Percentiles rank a stretch among this genome's conserved stretches.
These are phyloP conservation scores for Corythaixoides concolor DNA, from an alignment of 2,113 vertebrate species.

Conservation along the genomic window DNA sequence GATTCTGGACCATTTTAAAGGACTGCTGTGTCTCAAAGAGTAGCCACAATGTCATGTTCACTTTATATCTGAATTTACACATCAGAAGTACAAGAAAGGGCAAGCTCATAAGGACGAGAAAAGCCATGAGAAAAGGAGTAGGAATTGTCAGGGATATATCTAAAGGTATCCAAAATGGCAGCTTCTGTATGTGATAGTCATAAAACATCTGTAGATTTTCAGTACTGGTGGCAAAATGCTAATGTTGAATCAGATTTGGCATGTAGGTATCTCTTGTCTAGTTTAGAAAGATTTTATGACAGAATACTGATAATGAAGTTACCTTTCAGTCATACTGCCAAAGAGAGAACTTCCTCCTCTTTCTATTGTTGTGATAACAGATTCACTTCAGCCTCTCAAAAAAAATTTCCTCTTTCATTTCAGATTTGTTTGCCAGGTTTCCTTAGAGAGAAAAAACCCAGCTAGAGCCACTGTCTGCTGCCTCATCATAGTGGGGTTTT, in stretches of 20 bases:
- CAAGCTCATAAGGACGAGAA: not conserved
- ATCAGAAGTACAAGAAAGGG: not conserved
- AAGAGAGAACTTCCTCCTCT: not conserved
- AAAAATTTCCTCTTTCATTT: not conserved
- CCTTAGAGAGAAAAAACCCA: not conserved
- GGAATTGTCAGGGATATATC: not conserved
- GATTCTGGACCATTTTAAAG: not conserved
- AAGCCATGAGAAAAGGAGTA: not conserved
- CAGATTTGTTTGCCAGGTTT: not conserved
- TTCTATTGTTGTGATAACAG: not conserved
- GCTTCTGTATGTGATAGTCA: not conserved
- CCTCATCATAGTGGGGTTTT: not conserved
- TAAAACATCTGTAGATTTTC: not conserved
- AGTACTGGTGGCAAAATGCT: not conserved
- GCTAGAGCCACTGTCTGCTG: not conserved
- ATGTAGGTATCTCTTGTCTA: not conserved
- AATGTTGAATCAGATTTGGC: not conserved
- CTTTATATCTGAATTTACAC: not conserved
- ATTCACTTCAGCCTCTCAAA: not conserved
- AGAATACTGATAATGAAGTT: not conserved
- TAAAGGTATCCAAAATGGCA: not conserved
- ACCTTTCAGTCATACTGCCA: not conserved
- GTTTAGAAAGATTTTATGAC: not conserved
- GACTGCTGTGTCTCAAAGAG: not conserved
- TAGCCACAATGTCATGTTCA: not conserved